These are phyloP conservation scores for Meloidogyne floridensis DNA, from an alignment of 1,140 invertebrate species.

Conservation along the genomic window DNA sequence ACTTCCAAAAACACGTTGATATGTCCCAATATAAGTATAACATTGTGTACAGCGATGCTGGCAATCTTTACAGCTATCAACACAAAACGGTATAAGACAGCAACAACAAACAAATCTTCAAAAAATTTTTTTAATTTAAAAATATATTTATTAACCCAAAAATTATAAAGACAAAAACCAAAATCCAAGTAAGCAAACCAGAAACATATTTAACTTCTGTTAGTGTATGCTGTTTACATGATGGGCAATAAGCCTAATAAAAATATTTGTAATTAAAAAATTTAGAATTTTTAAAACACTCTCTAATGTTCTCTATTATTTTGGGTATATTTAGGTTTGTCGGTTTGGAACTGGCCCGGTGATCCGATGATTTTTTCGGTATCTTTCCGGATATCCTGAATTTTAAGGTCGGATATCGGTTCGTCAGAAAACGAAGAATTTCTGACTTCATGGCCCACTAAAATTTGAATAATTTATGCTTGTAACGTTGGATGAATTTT, in stretches of 20 bases:
- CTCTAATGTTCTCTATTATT: too few species aligned
- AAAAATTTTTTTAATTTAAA: neutral
- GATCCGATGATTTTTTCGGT: too few species aligned
- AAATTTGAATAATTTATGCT: too few species aligned
- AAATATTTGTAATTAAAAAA: neutral
- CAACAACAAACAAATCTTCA: conserved; percentile 3
- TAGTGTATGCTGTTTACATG: neutral
- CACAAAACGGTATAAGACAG: neutral
- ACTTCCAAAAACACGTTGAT: conserved; percentile 9
- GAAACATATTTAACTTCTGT: conserved; percentile 3
- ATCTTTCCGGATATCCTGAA: too few species aligned
- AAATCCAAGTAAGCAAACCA: neutral
- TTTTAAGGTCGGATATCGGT: too few species aligned
- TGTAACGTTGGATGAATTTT: too few species aligned
- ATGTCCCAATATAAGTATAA: conserved; percentile 6
- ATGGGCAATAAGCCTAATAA: neutral
- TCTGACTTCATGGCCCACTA: too few species aligned
- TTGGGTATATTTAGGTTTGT: too few species aligned
- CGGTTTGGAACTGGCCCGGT: too few species aligned
- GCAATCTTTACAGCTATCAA: neutral
- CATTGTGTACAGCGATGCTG: conserved; percentile 4
- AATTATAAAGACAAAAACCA: conserved; percentile 1
- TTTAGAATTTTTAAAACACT: too few species aligned
- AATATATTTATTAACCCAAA: neutral
- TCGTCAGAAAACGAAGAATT: too few species aligned